Evolutionary conservation across 2,888 invertebrate species (phyloP).

Genomic region (Exocentrus adspersus): DNA sequence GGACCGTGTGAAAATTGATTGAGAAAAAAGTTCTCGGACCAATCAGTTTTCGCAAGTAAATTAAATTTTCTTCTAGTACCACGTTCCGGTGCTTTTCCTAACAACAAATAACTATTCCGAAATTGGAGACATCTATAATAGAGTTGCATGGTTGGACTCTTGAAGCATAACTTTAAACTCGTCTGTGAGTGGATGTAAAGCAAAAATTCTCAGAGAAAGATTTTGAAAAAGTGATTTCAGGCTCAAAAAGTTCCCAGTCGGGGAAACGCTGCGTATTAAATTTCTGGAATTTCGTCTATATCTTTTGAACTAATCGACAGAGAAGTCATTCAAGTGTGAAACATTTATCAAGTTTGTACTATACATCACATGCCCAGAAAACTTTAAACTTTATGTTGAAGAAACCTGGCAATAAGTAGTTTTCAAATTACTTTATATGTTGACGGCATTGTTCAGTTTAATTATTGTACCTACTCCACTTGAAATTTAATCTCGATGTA

Average conservation of each 20-base stretch:
- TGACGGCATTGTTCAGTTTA: background rate
- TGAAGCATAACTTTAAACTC: no score
- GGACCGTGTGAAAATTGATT: conserved; percentile 36
- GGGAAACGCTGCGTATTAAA: no score
- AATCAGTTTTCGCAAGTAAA: conserved; percentile 34
- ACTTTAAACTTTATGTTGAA: no score
- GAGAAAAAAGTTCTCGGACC: conserved; percentile 37
- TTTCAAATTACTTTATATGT: background rate
- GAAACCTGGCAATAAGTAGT: background rate
- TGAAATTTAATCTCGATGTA: conserved; percentile 23
- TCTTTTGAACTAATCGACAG: no score
- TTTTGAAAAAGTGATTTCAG: no score
- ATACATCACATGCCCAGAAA: background rate
- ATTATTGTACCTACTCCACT: conserved; percentile 14
- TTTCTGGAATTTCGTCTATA: no score
- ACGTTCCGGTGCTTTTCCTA: conserved; percentile 14
- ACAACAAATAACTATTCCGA: conserved; percentile 27
- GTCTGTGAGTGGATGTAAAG: background rate
- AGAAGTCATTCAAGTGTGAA: no score
- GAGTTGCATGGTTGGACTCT: no score
- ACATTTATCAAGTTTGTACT: no score
- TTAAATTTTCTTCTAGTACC: conserved; percentile 26
- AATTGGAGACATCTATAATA: no score
- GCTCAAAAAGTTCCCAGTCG: no score
- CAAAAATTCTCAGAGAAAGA: no score